Evolutionary conservation across 2,113 vertebrate genomes (phyloP).

Genomic region (Passer montanus): DNA sequence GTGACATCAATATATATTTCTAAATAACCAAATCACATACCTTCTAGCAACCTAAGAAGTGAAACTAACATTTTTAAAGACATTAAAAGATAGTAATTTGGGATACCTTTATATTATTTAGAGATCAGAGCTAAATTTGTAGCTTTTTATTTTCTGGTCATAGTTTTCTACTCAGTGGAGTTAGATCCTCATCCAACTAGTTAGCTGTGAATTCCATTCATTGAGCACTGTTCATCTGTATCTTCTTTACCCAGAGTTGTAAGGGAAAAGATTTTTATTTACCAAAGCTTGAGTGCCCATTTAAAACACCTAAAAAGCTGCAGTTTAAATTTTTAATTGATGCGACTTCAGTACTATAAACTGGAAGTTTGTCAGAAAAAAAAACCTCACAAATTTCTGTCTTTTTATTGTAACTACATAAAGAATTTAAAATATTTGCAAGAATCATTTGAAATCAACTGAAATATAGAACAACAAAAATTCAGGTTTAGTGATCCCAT

Average conservation of each 20-base stretch:
- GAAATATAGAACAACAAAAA: neutral
- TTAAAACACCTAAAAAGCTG: neutral
- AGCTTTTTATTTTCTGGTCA: neutral
- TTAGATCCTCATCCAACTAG: neutral
- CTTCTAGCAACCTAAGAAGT: neutral
- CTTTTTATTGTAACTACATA: neutral
- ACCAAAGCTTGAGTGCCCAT: neutral
- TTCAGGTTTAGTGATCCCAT: neutral
- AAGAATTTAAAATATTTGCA: neutral
- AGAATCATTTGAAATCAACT: neutral
- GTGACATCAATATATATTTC: neutral
- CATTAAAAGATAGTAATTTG: neutral
- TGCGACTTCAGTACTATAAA: neutral
- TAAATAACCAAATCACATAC: neutral
- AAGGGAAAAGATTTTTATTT: neutral
- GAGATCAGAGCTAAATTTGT: neutral
- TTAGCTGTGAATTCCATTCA: neutral
- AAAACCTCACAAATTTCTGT: rapidly evolving
- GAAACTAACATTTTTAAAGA: neutral
- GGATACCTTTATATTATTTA: neutral
- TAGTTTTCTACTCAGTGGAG: neutral
- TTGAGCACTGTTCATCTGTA: neutral
- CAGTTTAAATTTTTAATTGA: neutral
- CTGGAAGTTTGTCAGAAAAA: neutral
- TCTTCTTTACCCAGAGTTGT: neutral